Evolutionary conservation across 1,140 invertebrate species (phyloP).

Genomic region (Agrilus planipennis): DNA sequence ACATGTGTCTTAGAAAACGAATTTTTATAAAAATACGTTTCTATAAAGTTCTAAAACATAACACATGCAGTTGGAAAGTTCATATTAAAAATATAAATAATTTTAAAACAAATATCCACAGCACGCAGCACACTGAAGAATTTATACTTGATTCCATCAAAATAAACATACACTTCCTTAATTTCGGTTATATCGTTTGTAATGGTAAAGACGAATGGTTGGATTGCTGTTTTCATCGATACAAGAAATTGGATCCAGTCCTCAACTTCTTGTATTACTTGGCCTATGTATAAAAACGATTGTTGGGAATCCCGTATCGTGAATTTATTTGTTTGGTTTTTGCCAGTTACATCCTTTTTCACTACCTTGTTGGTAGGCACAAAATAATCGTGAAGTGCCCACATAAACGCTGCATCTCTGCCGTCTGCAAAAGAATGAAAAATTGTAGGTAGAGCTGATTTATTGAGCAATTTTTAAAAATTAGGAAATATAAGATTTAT

Average conservation of each 20-base stretch:
- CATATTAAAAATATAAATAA: background rate
- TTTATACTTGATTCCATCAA: background rate
- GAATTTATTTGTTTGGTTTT: conserved; percentile 7
- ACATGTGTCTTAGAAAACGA: too few relatives aligned
- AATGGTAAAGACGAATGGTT: conserved; percentile 5
- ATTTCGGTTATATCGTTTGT: background rate
- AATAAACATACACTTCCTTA: background rate
- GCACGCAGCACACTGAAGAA: background rate
- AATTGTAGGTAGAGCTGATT: background rate
- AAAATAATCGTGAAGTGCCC: conserved; percentile 9
- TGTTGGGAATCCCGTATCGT: conserved; percentile 12
- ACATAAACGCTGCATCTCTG: conserved; percentile 5
- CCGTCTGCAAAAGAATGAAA: conserved; percentile 7
- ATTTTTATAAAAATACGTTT: too few relatives aligned
- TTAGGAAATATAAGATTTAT: conserved; percentile 2
- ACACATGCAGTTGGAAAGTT: background rate
- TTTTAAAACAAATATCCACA: background rate
- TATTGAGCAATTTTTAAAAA: background rate
- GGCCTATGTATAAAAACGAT: conserved; percentile 9
- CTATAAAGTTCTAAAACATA: background rate
- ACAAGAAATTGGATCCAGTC: background rate
- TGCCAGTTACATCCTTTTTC: conserved; percentile 7
- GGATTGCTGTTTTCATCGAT: background rate
- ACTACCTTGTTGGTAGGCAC: conserved; percentile 9
- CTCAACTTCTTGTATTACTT: conserved; percentile 6